phyloP scores from a whole-genome alignment of 2,113 vertebrate genomes.

The Calidris pygmaea region DNA sequence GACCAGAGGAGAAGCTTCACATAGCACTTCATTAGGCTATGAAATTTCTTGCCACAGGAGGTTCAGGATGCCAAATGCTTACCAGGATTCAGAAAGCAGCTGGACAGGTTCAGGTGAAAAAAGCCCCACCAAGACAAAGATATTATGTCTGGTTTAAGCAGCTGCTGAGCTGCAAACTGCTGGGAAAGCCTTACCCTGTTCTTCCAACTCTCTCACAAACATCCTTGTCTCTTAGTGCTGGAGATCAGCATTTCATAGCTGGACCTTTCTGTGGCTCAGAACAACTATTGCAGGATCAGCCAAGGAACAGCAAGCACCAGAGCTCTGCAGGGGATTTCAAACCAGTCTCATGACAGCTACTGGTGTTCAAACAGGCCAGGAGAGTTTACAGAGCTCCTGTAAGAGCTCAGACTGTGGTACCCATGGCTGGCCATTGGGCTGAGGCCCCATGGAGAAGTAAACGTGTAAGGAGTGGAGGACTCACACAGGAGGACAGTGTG shows the following conservation, averaged over 20 bases:
- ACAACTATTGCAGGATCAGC: background rate
- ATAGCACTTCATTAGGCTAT: background rate
- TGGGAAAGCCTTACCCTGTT: background rate
- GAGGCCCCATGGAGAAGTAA: background rate
- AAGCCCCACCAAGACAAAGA: background rate
- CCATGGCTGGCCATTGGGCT: background rate
- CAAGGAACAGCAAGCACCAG: background rate
- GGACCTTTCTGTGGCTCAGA: background rate
- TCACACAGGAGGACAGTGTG: background rate
- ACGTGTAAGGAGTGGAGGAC: rapidly evolving
- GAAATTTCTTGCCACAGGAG: background rate
- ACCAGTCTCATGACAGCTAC: background rate
- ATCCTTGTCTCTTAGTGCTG: background rate
- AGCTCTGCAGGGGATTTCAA: background rate
- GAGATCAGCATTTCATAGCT: background rate
- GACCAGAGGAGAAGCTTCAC: background rate
- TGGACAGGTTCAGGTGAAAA: background rate
- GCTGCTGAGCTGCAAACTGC: background rate
- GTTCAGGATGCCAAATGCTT: background rate
- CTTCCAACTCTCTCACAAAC: background rate
- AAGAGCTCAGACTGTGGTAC: background rate
- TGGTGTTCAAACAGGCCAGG: background rate
- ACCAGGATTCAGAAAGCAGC: background rate
- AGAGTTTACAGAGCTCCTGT: background rate
- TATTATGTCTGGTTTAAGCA: background rate